Evolutionary conservation across 1,140 invertebrate species (phyloP).

Genomic region (Drosophila quadrilineata): DNA sequence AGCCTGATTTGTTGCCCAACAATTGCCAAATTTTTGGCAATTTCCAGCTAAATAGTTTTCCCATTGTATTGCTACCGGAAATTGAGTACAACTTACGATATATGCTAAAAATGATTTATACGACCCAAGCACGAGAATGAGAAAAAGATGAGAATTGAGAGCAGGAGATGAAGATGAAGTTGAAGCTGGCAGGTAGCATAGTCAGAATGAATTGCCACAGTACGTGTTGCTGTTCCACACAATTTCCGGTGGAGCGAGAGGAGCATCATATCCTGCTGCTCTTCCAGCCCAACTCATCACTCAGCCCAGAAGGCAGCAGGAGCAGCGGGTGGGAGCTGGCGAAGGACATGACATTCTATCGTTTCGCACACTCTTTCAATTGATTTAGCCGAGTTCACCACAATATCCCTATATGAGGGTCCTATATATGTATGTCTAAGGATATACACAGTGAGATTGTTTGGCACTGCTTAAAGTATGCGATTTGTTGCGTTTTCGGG

Average conservation of each 20-base stretch:
- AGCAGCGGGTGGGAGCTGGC: not conserved
- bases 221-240: slow-evolving; percentile 72
- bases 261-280: slow-evolving; percentile 16
- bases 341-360: slow-evolving; percentile 59
- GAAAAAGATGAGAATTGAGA: slow-evolving; percentile 5
- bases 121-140: slow-evolving; percentile 33
- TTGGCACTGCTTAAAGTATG: slow-evolving; percentile 21
- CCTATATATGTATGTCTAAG: not conserved
- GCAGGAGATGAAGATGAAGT: not conserved
- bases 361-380: slow-evolving; percentile 69
- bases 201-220: slow-evolving; percentile 63
- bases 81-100: slow-evolving; percentile 48
- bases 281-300: slow-evolving; percentile 51
- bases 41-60: slow-evolving; percentile 40
- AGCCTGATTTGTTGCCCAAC: not conserved
- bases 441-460: not conserved
- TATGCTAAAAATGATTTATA: slow-evolving; percentile 63
- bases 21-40: slow-evolving; percentile 8
- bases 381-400: slow-evolving; percentile 60
- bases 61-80: slow-evolving; percentile 39
- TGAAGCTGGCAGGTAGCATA: slow-evolving; percentile 7
- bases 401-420: not conserved
- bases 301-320: slow-evolving; percentile 4
- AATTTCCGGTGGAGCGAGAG: slow-evolving; percentile 61
- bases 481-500: slow-evolving; percentile 59